Evolutionary conservation across 2,888 invertebrate species (phyloP).

Genomic region (Andrena dorsata): DNA sequence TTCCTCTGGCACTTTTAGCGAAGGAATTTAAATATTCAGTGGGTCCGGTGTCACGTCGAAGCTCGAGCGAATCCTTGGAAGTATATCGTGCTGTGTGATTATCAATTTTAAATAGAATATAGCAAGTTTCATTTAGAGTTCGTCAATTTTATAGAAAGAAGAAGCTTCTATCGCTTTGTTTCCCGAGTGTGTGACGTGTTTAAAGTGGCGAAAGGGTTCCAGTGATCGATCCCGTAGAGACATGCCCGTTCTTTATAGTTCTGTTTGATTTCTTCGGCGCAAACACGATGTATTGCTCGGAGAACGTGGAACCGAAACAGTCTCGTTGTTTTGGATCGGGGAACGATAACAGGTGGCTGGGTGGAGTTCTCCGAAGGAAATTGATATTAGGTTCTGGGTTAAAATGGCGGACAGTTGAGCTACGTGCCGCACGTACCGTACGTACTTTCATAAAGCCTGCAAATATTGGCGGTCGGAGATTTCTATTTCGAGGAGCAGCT

Average conservation of each 20-base stretch:
- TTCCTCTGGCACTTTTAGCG: too few species aligned
- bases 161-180: too few species aligned
- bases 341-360: conserved; percentile 55
- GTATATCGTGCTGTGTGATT: too few species aligned
- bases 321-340: conserved; percentile 37
- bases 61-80: too few species aligned
- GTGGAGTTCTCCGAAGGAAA: conserved; percentile 39
- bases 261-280: neutral
- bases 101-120: too few species aligned
- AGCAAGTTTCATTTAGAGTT: too few species aligned
- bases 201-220: neutral
- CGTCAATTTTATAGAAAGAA: too few species aligned
- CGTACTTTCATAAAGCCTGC: conserved; percentile 39
- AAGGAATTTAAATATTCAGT: too few species aligned
- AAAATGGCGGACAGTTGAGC: conserved; percentile 31
- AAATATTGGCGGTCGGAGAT: conserved; percentile 47
- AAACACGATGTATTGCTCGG: conserved; percentile 29
- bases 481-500: conserved; percentile 35
- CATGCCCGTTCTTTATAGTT: neutral
- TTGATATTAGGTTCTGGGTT: conserved; percentile 53
- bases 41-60: too few species aligned
- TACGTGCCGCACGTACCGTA: conserved; percentile 16
- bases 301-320: neutral
- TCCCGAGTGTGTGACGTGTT: too few species aligned
- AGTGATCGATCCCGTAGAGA: neutral